phyloP scores from a whole-genome alignment of 1,140 invertebrate genomes.

The Lordiphosa mommai region DNA sequence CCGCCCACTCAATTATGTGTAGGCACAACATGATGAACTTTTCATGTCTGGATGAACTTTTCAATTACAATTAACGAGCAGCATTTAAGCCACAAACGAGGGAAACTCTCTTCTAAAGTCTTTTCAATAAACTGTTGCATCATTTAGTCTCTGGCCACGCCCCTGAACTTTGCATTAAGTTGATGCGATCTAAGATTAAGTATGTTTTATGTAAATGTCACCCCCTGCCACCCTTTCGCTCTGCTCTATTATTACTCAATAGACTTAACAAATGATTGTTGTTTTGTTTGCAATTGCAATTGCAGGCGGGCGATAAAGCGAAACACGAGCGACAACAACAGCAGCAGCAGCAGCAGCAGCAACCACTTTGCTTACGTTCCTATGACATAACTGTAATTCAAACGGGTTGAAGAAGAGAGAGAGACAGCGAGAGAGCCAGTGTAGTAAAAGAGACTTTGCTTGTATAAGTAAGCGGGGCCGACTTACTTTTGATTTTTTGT shows the following conservation, averaged over 20 bases:
- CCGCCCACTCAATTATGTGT: neutral
- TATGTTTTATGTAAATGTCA: neutral
- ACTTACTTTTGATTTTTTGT: slow-evolving; percentile 61
- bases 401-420: slow-evolving; percentile 53
- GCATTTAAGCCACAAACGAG: no score
- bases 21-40: neutral
- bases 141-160: no score
- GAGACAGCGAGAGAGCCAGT: slow-evolving; percentile 26
- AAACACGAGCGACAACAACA: slow-evolving; percentile 45
- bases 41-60: slow-evolving; percentile 9
- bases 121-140: no score
- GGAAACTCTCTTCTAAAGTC: no score
- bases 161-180: no score
- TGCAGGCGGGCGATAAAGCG: slow-evolving; percentile 45
- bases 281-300: slow-evolving; percentile 13
- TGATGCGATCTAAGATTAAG: no score
- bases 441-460: slow-evolving; percentile 1
- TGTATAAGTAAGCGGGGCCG: slow-evolving; percentile 49
- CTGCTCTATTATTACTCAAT: slow-evolving; percentile 9
- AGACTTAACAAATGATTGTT: slow-evolving; percentile 7
- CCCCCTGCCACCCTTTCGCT: neutral
- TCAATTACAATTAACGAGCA: neutral
- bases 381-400: slow-evolving; percentile 77
- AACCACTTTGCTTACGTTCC: slow-evolving; percentile 60
- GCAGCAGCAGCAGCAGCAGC: slow-evolving; percentile 16